Base-by-base conservation (phyloP, 1,140 invertebrate species). In the Musca vetustissima region DNA sequence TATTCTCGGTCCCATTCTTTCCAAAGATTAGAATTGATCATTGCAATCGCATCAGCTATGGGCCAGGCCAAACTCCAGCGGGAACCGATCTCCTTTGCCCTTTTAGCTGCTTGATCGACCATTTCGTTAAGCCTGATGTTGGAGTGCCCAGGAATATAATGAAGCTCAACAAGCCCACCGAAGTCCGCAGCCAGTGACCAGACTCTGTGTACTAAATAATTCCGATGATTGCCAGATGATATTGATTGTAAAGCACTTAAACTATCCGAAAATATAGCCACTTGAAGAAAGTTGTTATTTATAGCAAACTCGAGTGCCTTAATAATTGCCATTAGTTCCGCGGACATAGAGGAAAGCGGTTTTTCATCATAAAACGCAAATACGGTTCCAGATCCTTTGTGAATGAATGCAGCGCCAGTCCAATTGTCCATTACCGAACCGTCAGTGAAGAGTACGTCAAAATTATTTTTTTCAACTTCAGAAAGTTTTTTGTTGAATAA, bases 401-500 rank as follows among this genome's bases (percentile, higher is more conserved):
- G 64, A 24, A 66, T 2, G 21, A 66, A 66, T 7, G 64, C 64
- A 3, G 17, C 21, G 2, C 48, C 47, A 1, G 64, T 28, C 17
- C 15, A 15, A 13, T 22, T 24, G 15, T 52, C 19, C 22, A 24
- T 66, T 3, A 66, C 32, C 6, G 64, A 66, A 15, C 64, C 64
- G 50, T 66, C 64, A 6, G 64, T 66, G 21, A 25, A 66, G 43
- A 66, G 17, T 50, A 66, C 24, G 28, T 66, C 64, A 15, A 66
- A 66, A 9, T 66, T 2, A 11, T 66, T 11, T 8, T 1, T 0
- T 66, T 50, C 47, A 1, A 28, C 43, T n/a, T 21, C 17, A 32
- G 43, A 2, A 1, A 48, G 4, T 66, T 66, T 50, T 66, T 66
- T 24, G 6, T 15, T 28, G 8, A 28, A 66, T 13, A 52, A 9